Evolutionary conservation across 2,797 vertebrate species (phyloP).

Genomic region (Mormyrus hasselquistii): DNA sequence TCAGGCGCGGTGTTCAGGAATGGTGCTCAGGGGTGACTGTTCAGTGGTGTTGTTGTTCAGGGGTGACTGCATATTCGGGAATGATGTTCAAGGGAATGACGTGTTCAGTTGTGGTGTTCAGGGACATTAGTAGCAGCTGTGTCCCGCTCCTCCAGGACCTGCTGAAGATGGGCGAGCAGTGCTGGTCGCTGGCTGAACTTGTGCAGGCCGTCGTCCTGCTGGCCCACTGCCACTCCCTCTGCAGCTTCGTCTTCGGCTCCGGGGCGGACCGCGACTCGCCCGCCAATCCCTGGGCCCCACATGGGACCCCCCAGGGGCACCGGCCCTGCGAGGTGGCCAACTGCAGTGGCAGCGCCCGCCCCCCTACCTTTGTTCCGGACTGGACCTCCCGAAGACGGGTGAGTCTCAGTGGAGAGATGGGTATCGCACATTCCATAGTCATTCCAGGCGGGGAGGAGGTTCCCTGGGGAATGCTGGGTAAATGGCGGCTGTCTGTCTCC

Average conservation of each 20-base stretch:
- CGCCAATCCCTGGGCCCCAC: slow-evolving; percentile 55
- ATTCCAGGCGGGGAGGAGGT: background rate
- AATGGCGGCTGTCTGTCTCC: background rate
- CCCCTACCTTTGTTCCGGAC: slow-evolving; percentile 50
- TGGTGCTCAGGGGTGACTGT: no score
- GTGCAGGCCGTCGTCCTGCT: slow-evolving; percentile 84
- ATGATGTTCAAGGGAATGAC: background rate
- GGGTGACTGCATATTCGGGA: background rate
- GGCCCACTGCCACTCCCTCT: slow-evolving; percentile 81
- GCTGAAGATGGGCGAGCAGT: slow-evolving; percentile 79
- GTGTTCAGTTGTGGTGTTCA: background rate
- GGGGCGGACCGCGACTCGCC: slow-evolving; percentile 62
- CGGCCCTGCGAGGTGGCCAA: slow-evolving; percentile 71
- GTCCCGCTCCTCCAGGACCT: slow-evolving; percentile 56
- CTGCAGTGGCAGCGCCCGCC: slow-evolving; percentile 63
- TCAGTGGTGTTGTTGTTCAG: background rate
- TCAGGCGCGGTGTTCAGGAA: background rate
- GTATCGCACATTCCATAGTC: background rate
- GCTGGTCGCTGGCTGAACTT: slow-evolving; percentile 84
- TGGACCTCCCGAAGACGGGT: slow-evolving; percentile 64
- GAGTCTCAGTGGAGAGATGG: slow-evolving; percentile 27
- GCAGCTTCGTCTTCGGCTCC: slow-evolving; percentile 81
- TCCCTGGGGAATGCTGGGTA: background rate
- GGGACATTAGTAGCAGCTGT: background rate
- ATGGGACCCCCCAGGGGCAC: slow-evolving; percentile 63